Evolutionary conservation across 2,113 vertebrate genomes (phyloP).

Genomic region (Triplophysa rosa): DNA sequence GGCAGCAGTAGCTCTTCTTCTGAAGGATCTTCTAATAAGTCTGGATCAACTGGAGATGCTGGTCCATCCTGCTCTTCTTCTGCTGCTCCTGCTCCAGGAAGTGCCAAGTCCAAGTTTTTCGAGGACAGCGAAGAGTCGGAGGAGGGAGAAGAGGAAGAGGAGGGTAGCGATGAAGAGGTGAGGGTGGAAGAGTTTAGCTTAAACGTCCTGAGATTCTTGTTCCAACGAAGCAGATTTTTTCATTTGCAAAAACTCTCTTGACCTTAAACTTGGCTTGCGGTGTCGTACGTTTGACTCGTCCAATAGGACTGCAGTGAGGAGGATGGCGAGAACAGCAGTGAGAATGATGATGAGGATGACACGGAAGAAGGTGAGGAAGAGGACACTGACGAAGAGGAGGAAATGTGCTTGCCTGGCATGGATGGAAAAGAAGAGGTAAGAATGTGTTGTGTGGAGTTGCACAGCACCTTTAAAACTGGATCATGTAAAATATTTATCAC

Average conservation of each 20-base stretch:
- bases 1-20: conserved; percentile 64
- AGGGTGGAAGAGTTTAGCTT: neutral
- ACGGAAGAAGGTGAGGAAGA: conserved; percentile 73
- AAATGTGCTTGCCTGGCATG: conserved; percentile 97
- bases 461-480: neutral
- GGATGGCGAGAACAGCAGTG: conserved; percentile 84
- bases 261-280: neutral
- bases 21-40: conserved; percentile 62
- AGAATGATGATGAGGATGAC: conserved; percentile 85
- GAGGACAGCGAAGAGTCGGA: conserved; percentile 98
- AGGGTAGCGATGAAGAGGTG: conserved; percentile 78
- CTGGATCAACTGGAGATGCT: conserved; percentile 81
- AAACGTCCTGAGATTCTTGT: neutral
- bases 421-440: conserved; percentile 96
- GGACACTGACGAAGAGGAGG: conserved; percentile 82
- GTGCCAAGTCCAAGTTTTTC: conserved; percentile 94
- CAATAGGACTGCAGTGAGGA: conserved; percentile 91
- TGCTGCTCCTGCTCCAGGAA: conserved; percentile 77
- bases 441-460: neutral
- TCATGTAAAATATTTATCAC: too few species aligned
- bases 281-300: neutral
- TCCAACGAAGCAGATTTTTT: too few species aligned
- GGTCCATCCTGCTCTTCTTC: conserved; percentile 95
- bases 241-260: neutral
- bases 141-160: conserved; percentile 81